phyloP scores from a whole-genome alignment of 30 jellyfish, hydroid and myxozoan species.

The Cassiopea xamachana region DNA sequence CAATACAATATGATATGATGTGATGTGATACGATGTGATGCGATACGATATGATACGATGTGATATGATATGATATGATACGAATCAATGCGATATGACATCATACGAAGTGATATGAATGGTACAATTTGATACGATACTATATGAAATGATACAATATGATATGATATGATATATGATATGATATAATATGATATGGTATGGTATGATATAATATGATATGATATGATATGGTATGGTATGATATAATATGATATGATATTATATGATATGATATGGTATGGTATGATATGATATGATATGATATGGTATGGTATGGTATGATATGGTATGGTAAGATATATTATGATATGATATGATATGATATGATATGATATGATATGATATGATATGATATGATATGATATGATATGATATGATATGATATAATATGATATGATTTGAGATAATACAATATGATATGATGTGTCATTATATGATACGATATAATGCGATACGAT shows the following conservation, averaged over 20 bases:
- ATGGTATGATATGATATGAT: background rate
- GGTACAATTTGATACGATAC: too few relatives aligned
- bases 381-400: background rate
- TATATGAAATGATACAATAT: too few relatives aligned
- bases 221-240: background rate
- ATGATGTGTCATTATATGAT: background rate
- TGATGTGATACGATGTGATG: too few relatives aligned
- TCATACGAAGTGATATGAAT: too few relatives aligned
- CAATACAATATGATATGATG: too few relatives aligned
- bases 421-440: constrained; percentile 1
- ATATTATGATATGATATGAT: background rate
- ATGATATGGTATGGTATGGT: background rate
- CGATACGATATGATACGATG: too few relatives aligned
- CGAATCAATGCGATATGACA: too few relatives aligned
- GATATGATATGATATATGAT: too few relatives aligned
- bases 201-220: constrained; percentile 1
- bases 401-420: background rate
- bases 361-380: background rate
- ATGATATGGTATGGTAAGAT: background rate
- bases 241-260: background rate
- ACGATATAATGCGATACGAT: background rate
- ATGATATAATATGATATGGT: too few relatives aligned
- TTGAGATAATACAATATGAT: background rate
- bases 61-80: too few relatives aligned
- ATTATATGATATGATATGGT: background rate